phyloP scores from a whole-genome alignment of 2,113 vertebrate genomes.

The Ariopsis seemanni region DNA sequence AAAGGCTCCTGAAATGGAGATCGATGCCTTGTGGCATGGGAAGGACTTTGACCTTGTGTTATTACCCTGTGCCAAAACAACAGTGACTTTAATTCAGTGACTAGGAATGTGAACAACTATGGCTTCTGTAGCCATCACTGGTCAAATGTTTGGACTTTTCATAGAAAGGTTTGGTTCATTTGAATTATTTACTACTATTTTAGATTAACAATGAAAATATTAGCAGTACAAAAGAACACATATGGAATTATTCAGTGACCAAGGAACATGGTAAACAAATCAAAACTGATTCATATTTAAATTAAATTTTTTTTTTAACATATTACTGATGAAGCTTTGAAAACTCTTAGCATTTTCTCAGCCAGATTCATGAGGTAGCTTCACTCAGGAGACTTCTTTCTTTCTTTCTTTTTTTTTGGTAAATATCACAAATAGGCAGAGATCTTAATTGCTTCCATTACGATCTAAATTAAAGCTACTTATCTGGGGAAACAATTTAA shows the following conservation, averaged over 20 bases:
- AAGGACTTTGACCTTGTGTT: not conserved
- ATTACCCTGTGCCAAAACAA: not conserved
- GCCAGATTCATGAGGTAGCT: not conserved
- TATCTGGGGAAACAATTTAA: not conserved
- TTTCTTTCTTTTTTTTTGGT: too few species aligned
- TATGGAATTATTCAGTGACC: not conserved
- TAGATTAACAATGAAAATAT: not conserved
- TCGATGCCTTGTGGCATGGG: too few species aligned
- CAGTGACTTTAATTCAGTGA: not conserved
- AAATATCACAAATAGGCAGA: too few species aligned
- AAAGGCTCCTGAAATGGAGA: too few species aligned
- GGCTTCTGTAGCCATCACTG: not conserved
- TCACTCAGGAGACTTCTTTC: too few species aligned
- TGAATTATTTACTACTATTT: not conserved
- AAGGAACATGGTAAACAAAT: not conserved
- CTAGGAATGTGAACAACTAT: not conserved
- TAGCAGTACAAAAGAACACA: not conserved
- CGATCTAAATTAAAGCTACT: not conserved
- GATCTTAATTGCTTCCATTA: not conserved
- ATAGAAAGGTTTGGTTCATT: not conserved
- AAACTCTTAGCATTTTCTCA: not conserved
- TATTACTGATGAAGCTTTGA: not conserved
- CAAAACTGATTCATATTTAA: not conserved
- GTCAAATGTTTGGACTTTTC: not conserved
- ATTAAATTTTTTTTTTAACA: not conserved